A percentile compares a stretch with the other conserved stretches of the same genome.
phyloP scores from a whole-genome alignment of 2,113 vertebrate genomes.

The Protomyctophum bolini region DNA sequence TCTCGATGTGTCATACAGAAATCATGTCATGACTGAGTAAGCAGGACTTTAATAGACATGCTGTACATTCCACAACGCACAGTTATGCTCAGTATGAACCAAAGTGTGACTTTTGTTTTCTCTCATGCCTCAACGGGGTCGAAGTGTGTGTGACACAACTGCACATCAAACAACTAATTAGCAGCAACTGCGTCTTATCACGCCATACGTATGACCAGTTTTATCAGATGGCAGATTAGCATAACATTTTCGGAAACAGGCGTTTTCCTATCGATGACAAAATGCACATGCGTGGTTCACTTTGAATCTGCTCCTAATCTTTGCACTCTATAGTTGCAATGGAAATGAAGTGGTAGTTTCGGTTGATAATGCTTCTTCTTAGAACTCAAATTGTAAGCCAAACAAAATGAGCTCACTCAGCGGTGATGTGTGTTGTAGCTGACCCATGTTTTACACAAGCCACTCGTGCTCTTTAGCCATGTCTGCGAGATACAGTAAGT shows the following conservation, averaged over 20 bases:
- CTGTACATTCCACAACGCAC: too few relatives aligned
- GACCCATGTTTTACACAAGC: constrained; percentile 57
- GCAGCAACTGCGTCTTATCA: constrained; percentile 19
- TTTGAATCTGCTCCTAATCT: constrained; percentile 35
- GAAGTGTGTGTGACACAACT: background rate
- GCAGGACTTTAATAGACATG: too few relatives aligned
- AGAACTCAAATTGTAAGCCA: constrained; percentile 37
- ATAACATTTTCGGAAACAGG: constrained; percentile 12
- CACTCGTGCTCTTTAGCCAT: constrained; percentile 41
- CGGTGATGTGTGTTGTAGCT: constrained; percentile 43
- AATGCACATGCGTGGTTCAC: constrained; percentile 2
- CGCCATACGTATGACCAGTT: constrained; percentile 9
- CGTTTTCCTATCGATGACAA: constrained; percentile 4
- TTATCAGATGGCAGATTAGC: constrained; percentile 43
- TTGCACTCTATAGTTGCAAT: constrained; percentile 9
- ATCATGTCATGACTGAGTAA: too few relatives aligned
- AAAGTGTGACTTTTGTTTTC: too few relatives aligned
- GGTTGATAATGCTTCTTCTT: constrained; percentile 33
- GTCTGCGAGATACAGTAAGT: constrained; percentile 44
- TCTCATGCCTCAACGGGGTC: constrained; percentile 1
- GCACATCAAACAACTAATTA: constrained; percentile 16
- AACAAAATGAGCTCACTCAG: constrained; percentile 34
- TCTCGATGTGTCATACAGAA: too few relatives aligned
- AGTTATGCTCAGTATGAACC: too few relatives aligned
- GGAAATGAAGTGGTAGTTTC: constrained; percentile 13